A percentile compares a stretch with the other conserved stretches of the same genome.
These are phyloP conservation scores for Aspidiotus destructor DNA, from an alignment of 2,888 invertebrate species.

Conservation along the genomic window DNA sequence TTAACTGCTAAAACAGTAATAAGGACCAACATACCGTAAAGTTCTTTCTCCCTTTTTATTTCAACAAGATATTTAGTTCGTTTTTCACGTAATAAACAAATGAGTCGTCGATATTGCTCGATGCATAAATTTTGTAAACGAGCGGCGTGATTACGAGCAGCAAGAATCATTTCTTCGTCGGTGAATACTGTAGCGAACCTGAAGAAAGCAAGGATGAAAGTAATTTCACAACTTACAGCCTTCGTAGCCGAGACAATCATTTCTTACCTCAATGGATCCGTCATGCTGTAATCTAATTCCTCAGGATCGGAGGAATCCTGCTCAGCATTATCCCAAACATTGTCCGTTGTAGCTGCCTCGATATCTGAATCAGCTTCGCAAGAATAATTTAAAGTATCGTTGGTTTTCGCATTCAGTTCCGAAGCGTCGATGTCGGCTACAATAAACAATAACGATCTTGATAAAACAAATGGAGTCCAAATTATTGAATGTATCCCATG, in stretches of 20 bases:
- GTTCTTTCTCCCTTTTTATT: constrained; percentile 68
- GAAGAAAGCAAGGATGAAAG: constrained; percentile 39
- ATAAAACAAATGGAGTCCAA: background rate
- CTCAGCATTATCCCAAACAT: constrained; percentile 53
- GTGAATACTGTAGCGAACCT: constrained; percentile 84
- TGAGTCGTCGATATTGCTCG: constrained; percentile 67
- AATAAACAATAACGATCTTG: background rate
- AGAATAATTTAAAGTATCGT: constrained; percentile 57
- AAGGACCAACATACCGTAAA: constrained; percentile 50
- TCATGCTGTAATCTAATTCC: constrained; percentile 64
- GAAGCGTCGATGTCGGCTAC: constrained; percentile 20
- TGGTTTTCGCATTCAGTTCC: constrained; percentile 47
- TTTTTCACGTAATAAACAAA: constrained; percentile 59
- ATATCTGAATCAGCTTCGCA: constrained; percentile 66
- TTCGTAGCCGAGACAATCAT: background rate
- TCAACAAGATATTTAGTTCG: constrained; percentile 62
- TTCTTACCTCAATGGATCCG: constrained; percentile 48
- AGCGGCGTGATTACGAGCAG: constrained; percentile 63
- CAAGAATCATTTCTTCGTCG: constrained; percentile 72
- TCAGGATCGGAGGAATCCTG: constrained; percentile 66
- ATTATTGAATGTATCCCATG: background rate
- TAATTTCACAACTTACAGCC: background rate
- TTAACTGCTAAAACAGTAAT: background rate
- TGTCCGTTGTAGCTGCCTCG: constrained; percentile 53
- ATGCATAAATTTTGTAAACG: constrained; percentile 71